A percentile compares a stretch with the other conserved stretches of the same genome.
phyloP scores from a whole-genome alignment of 1,140 invertebrate species.

The Caenorhabditis tropicalis region DNA sequence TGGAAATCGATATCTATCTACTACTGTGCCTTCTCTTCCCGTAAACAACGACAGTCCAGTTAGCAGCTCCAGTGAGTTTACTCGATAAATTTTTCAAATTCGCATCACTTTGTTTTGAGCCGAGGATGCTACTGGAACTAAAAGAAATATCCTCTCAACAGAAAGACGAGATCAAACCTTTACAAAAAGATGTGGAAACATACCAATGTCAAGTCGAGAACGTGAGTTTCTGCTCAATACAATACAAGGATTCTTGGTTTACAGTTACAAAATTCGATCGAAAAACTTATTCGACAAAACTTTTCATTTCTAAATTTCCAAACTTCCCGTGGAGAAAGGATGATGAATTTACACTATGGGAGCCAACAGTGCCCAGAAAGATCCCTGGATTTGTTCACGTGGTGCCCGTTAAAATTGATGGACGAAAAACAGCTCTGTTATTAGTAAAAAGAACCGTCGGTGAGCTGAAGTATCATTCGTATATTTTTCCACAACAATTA shows the following conservation, averaged over 20 bases:
- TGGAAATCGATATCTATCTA: constrained; percentile 47
- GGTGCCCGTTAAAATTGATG: too few relatives aligned
- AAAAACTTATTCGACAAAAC: constrained; percentile 62
- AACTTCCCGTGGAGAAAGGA: too few relatives aligned
- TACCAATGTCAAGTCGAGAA: constrained; percentile 49
- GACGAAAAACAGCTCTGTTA: too few relatives aligned
- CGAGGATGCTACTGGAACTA: constrained; percentile 60
- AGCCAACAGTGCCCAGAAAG: too few relatives aligned
- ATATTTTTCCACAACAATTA: neutral
- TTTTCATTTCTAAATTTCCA: too few relatives aligned
- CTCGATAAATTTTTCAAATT: too few relatives aligned
- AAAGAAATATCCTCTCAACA: constrained; percentile 49
- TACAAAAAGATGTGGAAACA: constrained; percentile 50
- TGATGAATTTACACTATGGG: too few relatives aligned
- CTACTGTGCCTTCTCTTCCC: constrained; percentile 51
- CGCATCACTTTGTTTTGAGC: too few relatives aligned
- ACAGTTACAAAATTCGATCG: constrained; percentile 64
- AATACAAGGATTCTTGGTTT: too few relatives aligned
- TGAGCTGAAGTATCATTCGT: constrained; percentile 59
- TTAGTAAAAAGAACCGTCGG: constrained; percentile 64
- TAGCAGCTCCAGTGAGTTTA: constrained; percentile 34
- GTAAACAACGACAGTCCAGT: constrained; percentile 1
- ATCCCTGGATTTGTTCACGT: too few relatives aligned
- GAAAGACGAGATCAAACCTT: constrained; percentile 51
- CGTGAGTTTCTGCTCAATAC: too few relatives aligned